A percentile compares a stretch with the other conserved stretches of the same genome.
These are phyloP conservation scores for Halcyon senegalensis DNA, from an alignment of 2,113 vertebrate species.

Conservation along the genomic window DNA sequence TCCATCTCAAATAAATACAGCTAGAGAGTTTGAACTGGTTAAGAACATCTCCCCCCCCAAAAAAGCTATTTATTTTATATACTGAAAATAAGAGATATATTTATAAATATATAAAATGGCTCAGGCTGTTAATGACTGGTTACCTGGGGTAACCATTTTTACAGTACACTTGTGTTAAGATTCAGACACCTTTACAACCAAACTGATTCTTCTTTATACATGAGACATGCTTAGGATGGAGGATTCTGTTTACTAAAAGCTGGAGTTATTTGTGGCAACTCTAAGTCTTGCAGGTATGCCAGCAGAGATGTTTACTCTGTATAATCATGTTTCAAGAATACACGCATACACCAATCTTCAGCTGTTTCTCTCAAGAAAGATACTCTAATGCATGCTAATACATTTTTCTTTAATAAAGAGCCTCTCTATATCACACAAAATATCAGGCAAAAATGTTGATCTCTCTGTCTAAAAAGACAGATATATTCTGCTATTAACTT, in stretches of 20 bases:
- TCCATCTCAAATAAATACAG: background rate
- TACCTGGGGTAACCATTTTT: background rate
- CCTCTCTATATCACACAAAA: background rate
- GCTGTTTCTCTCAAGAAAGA: background rate
- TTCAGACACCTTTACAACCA: background rate
- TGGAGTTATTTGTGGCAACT: background rate
- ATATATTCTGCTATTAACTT: background rate
- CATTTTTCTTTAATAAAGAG: background rate
- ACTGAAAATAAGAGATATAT: background rate
- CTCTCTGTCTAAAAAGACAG: background rate
- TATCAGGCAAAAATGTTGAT: fast-evolving
- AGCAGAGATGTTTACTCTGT: background rate
- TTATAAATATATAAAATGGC: background rate
- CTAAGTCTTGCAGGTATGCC: background rate
- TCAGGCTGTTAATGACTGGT: background rate
- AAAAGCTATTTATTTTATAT: background rate
- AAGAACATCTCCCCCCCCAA: background rate
- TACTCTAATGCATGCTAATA: background rate
- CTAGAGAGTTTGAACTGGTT: background rate
- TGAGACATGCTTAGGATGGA: background rate
- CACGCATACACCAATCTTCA: background rate
- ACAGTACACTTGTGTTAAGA: background rate
- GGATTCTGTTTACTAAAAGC: background rate
- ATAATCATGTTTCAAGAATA: background rate
- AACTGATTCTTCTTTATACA: background rate